Percentiles rank a stretch among this genome's conserved stretches.
These are phyloP conservation scores for Ostrea edulis DNA, from an alignment of 1,140 invertebrate species.

Conservation along the genomic window DNA sequence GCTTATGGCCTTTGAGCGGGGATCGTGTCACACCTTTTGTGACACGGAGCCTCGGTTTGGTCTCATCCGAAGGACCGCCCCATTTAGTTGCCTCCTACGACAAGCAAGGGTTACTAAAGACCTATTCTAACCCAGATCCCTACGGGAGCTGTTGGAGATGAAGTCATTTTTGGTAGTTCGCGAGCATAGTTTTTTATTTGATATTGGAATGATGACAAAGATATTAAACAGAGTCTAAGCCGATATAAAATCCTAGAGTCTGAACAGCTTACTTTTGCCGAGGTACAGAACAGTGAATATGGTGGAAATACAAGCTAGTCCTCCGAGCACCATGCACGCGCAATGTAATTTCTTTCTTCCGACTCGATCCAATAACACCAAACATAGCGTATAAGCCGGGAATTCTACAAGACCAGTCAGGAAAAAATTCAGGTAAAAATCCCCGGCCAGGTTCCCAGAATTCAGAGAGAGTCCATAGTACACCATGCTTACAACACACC, in stretches of 20 bases:
- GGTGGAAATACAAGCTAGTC: conserved; percentile 63
- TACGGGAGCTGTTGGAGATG: too few relatives aligned
- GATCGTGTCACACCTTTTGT: too few relatives aligned
- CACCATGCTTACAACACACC: conserved; percentile 86
- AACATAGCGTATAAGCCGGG: conserved; percentile 81
- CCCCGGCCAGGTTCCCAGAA: conserved; percentile 65
- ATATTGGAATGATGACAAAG: too few relatives aligned
- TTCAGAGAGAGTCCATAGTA: conserved; percentile 83
- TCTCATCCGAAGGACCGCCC: too few relatives aligned
- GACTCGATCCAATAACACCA: conserved; percentile 61
- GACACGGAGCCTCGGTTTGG: too few relatives aligned
- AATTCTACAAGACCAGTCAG: conserved; percentile 86
- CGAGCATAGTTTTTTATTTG: too few relatives aligned
- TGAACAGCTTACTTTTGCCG: conserved; percentile 52
- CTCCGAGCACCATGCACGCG: conserved; percentile 62
- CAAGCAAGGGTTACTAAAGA: too few relatives aligned
- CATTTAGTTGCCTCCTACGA: too few relatives aligned
- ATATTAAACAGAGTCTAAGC: too few relatives aligned
- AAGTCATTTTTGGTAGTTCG: too few relatives aligned
- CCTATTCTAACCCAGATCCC: too few relatives aligned
- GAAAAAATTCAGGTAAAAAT: conserved; percentile 73
- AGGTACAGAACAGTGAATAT: conserved; percentile 63
- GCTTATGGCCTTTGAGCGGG: too few relatives aligned
- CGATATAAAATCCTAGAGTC: neutral
- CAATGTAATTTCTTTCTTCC: conserved; percentile 66